These are phyloP conservation scores for Archegozetes longisetosus DNA, from an alignment of 1,140 invertebrate genomes.

Conservation along the genomic window DNA sequence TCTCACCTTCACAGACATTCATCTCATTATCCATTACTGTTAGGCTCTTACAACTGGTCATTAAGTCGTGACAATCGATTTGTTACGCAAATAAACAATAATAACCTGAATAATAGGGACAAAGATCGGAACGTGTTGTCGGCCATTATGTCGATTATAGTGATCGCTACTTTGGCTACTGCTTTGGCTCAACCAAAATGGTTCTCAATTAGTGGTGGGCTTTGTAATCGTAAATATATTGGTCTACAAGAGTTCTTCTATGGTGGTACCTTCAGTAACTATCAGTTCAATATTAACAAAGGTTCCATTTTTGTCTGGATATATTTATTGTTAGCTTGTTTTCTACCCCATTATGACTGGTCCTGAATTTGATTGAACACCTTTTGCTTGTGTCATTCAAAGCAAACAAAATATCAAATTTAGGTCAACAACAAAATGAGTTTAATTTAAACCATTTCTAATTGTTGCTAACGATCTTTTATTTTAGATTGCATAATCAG, in stretches of 20 bases:
- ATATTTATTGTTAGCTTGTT: no score
- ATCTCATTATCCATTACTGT: not conserved
- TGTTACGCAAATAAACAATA: not conserved
- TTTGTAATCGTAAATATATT: conserved; percentile 14
- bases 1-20: not conserved
- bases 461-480: no score
- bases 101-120: conserved; percentile 7
- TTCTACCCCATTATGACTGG: no score
- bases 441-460: no score
- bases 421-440: no score
- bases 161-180: conserved; percentile 20
- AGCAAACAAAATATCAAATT: no score
- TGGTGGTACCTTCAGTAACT: not conserved
- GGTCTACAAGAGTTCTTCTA: conserved; percentile 20
- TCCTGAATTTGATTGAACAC: no score
- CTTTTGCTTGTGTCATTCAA: no score
- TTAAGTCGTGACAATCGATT: not conserved
- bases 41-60: not conserved
- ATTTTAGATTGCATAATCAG: no score
- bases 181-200: conserved; percentile 22
- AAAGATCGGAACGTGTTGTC: conserved; percentile 19
- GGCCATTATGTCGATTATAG: conserved; percentile 18
- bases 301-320: no score
- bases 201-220: conserved; percentile 21
- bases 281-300: no score